Conservation (phyloP, 2,113 vertebrate genomes). For the Calidris pygmaea region DNA sequence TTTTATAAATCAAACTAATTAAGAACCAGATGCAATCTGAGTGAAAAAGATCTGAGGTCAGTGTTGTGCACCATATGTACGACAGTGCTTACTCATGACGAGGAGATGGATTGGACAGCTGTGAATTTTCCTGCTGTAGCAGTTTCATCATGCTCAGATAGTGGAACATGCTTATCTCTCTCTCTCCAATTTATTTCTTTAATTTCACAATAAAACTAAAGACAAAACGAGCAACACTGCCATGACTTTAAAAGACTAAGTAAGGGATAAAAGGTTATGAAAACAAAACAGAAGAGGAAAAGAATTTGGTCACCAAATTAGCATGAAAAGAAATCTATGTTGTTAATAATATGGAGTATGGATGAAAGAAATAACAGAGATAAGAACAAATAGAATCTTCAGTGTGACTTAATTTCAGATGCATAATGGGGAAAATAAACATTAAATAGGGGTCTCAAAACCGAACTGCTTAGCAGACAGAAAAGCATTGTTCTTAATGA, state of each 20-base stretch:
- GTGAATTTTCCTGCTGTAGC: conserved; percentile 31
- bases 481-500: not conserved
- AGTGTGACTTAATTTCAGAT: not conserved
- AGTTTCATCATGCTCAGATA: not conserved
- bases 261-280: not conserved
- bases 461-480: not conserved
- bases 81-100: conserved; percentile 22
- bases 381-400: not conserved
- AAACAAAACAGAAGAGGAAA: not conserved
- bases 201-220: not conserved
- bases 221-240: not conserved
- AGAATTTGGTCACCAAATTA: not conserved
- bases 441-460: not conserved
- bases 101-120: conserved; percentile 16
- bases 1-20: conserved; percentile 71
- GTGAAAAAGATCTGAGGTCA: conserved; percentile 60
- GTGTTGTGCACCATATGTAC: conserved; percentile 16
- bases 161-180: not conserved
- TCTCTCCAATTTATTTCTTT: not conserved
- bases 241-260: not conserved
- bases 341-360: not conserved
- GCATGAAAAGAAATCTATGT: not conserved
- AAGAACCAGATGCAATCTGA: conserved; percentile 59
- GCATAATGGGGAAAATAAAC: not conserved
- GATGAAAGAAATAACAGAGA: not conserved